These are phyloP conservation scores for Torymus auratus DNA, from an alignment of 2,888 invertebrate genomes.

Conservation along the genomic window DNA sequence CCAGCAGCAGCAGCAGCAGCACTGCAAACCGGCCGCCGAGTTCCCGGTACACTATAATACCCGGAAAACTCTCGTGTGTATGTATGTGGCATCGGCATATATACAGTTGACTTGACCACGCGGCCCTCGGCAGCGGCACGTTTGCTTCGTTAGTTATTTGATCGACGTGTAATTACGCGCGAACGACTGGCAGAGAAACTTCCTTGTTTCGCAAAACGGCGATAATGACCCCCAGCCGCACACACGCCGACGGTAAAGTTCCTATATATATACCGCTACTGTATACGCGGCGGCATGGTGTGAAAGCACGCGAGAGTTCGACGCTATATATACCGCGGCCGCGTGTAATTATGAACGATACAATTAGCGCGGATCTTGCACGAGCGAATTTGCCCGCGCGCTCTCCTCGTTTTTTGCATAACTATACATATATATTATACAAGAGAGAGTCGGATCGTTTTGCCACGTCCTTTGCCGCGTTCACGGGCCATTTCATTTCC, in stretches of 20 bases:
- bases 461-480: background rate
- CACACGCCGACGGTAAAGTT: background rate
- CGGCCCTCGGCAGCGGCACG: slow-evolving; percentile 3
- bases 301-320: too few species aligned
- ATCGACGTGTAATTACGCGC: slow-evolving; percentile 65
- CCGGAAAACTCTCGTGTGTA: too few species aligned
- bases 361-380: slow-evolving; percentile 41
- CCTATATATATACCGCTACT: too few species aligned
- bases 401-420: background rate
- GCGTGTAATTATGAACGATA: slow-evolving; percentile 48
- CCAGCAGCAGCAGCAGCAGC: too few species aligned
- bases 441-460: too few species aligned
- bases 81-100: background rate
- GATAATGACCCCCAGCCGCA: slow-evolving; percentile 57
- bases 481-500: slow-evolving; percentile 35
- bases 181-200: slow-evolving; percentile 62
- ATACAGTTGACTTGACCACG: slow-evolving; percentile 22
- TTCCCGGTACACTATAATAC: too few species aligned
- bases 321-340: background rate
- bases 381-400: background rate
- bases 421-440: too few species aligned
- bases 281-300: background rate
- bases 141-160: slow-evolving; percentile 63
- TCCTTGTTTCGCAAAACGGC: slow-evolving; percentile 61
- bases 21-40: too few species aligned